Percentiles rank a stretch among this genome's conserved stretches.
These are phyloP conservation scores for Bos taurus DNA, from an alignment of 2,113 vertebrate genomes.

Conservation along the genomic window ARS-UCD2.0 NC_037345.1:26773001-26773500, in stretches of 20 bases:
- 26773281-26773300: neutral
- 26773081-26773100: neutral
- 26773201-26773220: neutral
- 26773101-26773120: neutral
- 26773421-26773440: neutral
- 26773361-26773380: neutral
- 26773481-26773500: neutral
- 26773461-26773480: neutral
- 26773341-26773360: neutral
- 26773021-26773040: neutral
- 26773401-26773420: neutral
- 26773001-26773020: neutral
- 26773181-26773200: neutral
- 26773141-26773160: neutral
- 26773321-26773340: neutral
- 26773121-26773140: neutral
- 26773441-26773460: neutral
- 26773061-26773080: neutral
- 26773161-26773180: neutral
- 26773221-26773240: neutral
- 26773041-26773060: neutral
- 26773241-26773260: too few species aligned
- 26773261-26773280: neutral
- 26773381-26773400: neutral
- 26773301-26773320: neutral